phyloP scores from a whole-genome alignment of 1,140 invertebrate genomes.

The Ips typographus region DNA sequence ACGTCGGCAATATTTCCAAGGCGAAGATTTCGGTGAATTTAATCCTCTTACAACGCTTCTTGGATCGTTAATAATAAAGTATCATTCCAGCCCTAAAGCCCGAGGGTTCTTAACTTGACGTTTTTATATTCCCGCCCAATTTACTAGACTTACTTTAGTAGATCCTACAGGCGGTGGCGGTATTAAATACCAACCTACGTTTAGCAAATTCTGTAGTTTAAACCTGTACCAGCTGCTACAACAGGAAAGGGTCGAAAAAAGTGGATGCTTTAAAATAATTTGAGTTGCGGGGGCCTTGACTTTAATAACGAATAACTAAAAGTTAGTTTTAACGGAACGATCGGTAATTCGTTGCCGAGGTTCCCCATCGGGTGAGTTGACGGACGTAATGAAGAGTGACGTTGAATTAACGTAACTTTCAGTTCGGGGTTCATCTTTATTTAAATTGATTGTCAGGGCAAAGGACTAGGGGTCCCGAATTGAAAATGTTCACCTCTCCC shows the following conservation, averaged over 20 bases:
- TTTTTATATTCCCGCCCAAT: conserved; percentile 26
- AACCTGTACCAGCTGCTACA: conserved; percentile 2
- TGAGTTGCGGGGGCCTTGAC: not conserved
- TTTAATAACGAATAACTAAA: no score
- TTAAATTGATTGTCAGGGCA: conserved; percentile 14
- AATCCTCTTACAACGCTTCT: conserved; percentile 31
- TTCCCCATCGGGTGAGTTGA: conserved; percentile 6
- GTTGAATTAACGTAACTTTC: conserved; percentile 17
- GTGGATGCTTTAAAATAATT: not conserved
- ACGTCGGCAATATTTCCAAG: not conserved
- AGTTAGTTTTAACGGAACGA: not conserved
- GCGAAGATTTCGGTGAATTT: conserved; percentile 29
- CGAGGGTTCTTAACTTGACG: conserved; percentile 14
- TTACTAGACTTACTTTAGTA: conserved; percentile 4
- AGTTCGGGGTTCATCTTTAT: conserved; percentile 15
- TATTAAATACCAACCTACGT: conserved; percentile 9
- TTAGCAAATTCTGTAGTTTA: conserved; percentile 1
- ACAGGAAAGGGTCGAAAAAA: not conserved
- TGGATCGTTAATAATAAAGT: conserved; percentile 37
- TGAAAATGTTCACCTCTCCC: no score
- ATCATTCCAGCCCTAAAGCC: conserved; percentile 12
- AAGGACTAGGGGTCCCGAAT: not conserved
- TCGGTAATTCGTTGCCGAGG: conserved; percentile 21
- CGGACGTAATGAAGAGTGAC: conserved; percentile 24
- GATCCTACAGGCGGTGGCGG: not conserved